Base-by-base conservation (phyloP, 2,113 vertebrate genomes). In the Anser brachyrhynchus region DNA sequence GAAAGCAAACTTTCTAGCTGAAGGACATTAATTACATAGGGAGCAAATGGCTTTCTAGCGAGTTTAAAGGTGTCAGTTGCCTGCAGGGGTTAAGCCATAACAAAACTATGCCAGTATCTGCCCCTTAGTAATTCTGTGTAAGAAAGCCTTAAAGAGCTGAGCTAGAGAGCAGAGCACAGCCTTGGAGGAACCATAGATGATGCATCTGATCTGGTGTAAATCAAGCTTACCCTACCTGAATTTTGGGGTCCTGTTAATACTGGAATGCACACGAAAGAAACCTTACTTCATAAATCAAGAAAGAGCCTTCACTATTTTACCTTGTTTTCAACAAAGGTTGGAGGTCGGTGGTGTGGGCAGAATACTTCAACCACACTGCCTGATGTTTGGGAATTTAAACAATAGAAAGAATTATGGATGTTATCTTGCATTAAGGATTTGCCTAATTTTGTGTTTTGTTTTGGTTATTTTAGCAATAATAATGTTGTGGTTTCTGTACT, bases 1-100 rank as follows among this genome's bases (percentile, higher is more conserved):
- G 55, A 89, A 96, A 91, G 55, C 71, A 95, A 96, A 92, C 71
- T 82, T 94, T 80, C 87, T 90, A 91, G 84, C 58, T 89, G 92
- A 94, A 87, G 64, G 64, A 91, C 72, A 92, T 46, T 51, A 83
- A 76, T 89, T 82, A 39, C 37, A 71, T 89, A 76, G 51, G 52
- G 69, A 90, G 20, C 22, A 95, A 95, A 80, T 73, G 26, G 10
- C 70, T 95, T 95, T 96, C 70, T 91, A 84, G 77, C 29, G 66
- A 91, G 81, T 89, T 89, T 43, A 13, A 74, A 73, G 23, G 51
- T 52, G 51, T 52, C 51, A 52, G 51, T 23, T 52, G 23, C 51
- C 51, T 52, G 23, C 51, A 25, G 23, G 51, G 51, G 51, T 52
- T 52, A 52, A 52, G 23, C 51, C 51, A 52, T 23, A 52, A 52